Conservation (phyloP, 2,888 invertebrate species). For the Pollenia labialis region DNA sequence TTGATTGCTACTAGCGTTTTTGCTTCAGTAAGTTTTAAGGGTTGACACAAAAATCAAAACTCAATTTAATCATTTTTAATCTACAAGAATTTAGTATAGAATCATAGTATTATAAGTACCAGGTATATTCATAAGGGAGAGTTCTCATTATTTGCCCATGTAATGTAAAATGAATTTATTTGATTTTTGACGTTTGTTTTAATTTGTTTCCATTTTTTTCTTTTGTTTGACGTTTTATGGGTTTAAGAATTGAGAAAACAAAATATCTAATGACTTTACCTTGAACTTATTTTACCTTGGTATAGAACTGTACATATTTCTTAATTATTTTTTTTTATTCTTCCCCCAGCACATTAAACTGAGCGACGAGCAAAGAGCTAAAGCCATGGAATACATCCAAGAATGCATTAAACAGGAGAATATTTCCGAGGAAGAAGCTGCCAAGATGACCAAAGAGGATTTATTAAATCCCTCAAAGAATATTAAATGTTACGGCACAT, state of each 20-base stretch:
- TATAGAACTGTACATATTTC: background rate
- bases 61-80: background rate
- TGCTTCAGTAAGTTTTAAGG: slow-evolving; percentile 76
- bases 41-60: background rate
- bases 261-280: too few species aligned
- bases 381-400: slow-evolving; percentile 75
- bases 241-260: too few species aligned
- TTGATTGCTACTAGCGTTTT: slow-evolving; percentile 74
- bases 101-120: background rate
- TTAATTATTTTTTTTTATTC: slow-evolving; percentile 11
- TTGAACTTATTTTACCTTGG: too few species aligned
- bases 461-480: slow-evolving; percentile 76
- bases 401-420: slow-evolving; percentile 76
- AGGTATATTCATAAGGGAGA: background rate
- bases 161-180: too few species aligned
- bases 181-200: too few species aligned
- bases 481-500: slow-evolving; percentile 80
- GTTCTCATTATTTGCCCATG: too few species aligned
- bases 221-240: too few species aligned
- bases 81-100: background rate
- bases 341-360: slow-evolving; percentile 74
- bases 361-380: slow-evolving; percentile 77
- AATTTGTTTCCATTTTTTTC: too few species aligned
- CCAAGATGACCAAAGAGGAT: slow-evolving; percentile 76
- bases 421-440: slow-evolving; percentile 76